Percentiles rank a stretch among this genome's conserved stretches.
These are phyloP conservation scores for Porites australiensis DNA, from an alignment of 64 coral and sea anemone species.

Conservation along the genomic window DNA sequence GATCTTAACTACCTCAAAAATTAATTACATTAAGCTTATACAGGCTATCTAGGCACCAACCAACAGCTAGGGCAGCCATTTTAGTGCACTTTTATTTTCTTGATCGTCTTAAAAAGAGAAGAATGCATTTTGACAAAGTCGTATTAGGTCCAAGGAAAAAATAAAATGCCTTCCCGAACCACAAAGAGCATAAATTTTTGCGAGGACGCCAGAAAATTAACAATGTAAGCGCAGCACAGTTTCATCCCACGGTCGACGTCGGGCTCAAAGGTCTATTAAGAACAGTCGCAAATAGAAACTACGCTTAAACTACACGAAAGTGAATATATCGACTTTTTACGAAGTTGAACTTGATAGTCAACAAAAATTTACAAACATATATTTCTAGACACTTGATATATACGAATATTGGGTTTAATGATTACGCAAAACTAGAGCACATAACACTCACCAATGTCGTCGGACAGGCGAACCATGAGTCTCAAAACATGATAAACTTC, in stretches of 20 bases:
- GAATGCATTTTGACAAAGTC: too few species aligned
- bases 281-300: conserved; percentile 9
- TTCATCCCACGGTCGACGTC: not conserved
- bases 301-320: too few species aligned
- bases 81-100: too few species aligned
- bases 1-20: too few species aligned
- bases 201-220: too few species aligned
- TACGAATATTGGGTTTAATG: not conserved
- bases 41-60: not conserved
- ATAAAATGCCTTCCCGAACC: too few species aligned
- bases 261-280: too few species aligned
- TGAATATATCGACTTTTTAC: not conserved
- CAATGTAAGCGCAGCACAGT: too few species aligned
- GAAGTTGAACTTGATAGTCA: not conserved
- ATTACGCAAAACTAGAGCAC: conserved; percentile 5
- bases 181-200: too few species aligned
- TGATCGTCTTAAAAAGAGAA: too few species aligned
- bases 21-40: not conserved
- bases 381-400: not conserved
- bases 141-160: too few species aligned
- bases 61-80: too few species aligned
- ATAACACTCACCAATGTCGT: conserved; percentile 85
- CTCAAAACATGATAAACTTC: conserved; percentile 92
- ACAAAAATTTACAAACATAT: not conserved
- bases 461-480: conserved; percentile 90